Conservation (phyloP, 2,113 vertebrate genomes). For the Engystomops pustulosus region DNA sequence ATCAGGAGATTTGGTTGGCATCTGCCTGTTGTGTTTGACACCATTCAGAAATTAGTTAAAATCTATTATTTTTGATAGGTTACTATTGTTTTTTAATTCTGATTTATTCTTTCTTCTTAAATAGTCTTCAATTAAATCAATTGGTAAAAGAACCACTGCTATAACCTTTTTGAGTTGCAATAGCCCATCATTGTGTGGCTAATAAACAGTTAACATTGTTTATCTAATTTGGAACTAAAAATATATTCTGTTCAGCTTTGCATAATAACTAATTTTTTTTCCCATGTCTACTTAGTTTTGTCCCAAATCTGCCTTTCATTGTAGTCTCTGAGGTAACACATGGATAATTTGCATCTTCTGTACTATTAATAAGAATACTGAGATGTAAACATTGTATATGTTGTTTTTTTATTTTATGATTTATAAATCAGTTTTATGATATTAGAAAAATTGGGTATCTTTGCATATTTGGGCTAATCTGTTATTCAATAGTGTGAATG, state of each 20-base stretch:
- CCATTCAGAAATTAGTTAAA: too few species aligned
- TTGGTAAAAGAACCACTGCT: not conserved
- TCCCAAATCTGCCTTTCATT: constrained; percentile 15
- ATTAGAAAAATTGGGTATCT: too few species aligned
- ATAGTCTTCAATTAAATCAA: too few species aligned
- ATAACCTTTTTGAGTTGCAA: not conserved
- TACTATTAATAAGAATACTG: not conserved
- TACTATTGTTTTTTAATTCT: too few species aligned
- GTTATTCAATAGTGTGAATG: too few species aligned
- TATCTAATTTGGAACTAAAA: constrained; percentile 6
- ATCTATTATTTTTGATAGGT: too few species aligned
- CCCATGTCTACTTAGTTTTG: not conserved
- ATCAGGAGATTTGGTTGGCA: too few species aligned
- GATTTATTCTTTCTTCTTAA: too few species aligned
- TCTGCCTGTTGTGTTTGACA: too few species aligned
- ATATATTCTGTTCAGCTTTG: not conserved
- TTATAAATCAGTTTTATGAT: not conserved
- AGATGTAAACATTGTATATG: not conserved
- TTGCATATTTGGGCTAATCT: too few species aligned
- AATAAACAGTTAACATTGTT: not conserved
- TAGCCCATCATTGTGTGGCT: not conserved
- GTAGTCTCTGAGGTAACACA: not conserved
- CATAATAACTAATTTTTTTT: not conserved
- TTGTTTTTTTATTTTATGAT: not conserved
- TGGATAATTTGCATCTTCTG: constrained; percentile 1